Conservation (phyloP, 2,113 vertebrate species). For the Phyllopteryx taeniolatus region DNA sequence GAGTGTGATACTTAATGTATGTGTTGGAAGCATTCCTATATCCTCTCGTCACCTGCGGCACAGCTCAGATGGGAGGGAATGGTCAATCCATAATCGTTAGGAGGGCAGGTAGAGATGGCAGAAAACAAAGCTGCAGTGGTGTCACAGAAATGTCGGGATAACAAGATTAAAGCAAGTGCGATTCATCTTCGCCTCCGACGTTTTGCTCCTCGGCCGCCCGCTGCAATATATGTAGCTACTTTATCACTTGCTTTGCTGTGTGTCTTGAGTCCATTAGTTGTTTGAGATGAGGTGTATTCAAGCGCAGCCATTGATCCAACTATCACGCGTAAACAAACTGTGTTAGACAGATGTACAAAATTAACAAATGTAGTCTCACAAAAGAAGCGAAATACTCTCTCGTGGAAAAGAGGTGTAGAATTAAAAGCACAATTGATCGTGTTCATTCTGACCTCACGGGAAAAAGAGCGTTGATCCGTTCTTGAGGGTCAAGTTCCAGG, state of each 20-base stretch:
- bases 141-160: conserved; percentile 66
- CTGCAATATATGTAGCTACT: conserved; percentile 25
- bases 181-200: conserved; percentile 63
- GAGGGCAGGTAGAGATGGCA: conserved; percentile 54
- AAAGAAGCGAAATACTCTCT: neutral
- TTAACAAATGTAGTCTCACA: neutral
- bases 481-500: conserved; percentile 1
- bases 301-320: neutral
- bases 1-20: conserved; percentile 20
- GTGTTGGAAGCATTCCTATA: conserved; percentile 47
- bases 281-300: conserved; percentile 8
- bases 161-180: conserved; percentile 71
- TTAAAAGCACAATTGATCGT: conserved; percentile 1
- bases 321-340: neutral
- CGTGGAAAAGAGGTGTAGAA: neutral
- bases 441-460: conserved; percentile 3
- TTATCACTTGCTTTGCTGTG: conserved; percentile 20
- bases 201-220: conserved; percentile 43
- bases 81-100: conserved; percentile 75
- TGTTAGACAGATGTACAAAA: neutral
- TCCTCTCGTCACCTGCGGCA: conserved; percentile 41
- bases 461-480: neutral
- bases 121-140: conserved; percentile 52
- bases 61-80: conserved; percentile 43
- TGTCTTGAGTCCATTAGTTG: conserved; percentile 6